Evolutionary conservation across 2,888 invertebrate species (phyloP).

Genomic region (Bhutanitis thaidina): DNA sequence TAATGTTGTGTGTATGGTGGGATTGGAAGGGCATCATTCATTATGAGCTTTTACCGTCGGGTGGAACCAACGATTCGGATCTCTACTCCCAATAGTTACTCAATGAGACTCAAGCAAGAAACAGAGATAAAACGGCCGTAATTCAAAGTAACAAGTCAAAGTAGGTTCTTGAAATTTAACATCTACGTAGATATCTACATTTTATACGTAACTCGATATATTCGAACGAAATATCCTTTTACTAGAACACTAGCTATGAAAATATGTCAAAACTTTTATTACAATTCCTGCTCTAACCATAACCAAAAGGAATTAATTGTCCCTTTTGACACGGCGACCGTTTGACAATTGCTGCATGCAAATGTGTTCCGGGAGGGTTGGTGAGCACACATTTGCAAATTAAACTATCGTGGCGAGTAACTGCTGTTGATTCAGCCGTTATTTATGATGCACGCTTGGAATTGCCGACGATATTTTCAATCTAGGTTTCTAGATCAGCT

Average conservation of each 20-base stretch:
- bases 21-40: too few relatives aligned
- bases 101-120: too few relatives aligned
- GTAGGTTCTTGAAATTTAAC: too few relatives aligned
- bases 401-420: constrained; percentile 15
- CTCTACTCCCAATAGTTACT: too few relatives aligned
- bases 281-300: neutral
- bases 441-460: constrained; percentile 14
- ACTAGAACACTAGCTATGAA: neutral
- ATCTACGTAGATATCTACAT: too few relatives aligned
- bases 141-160: too few relatives aligned
- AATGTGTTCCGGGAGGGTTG: constrained; percentile 1
- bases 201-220: neutral
- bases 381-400: constrained; percentile 20
- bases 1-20: too few relatives aligned
- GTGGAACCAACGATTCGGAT: too few relatives aligned
- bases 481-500: constrained; percentile 10
- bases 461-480: constrained; percentile 6
- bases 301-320: constrained; percentile 21
- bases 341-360: constrained; percentile 9
- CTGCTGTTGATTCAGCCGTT: constrained; percentile 13
- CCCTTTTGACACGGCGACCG: constrained; percentile 5
- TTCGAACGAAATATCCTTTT: too few relatives aligned
- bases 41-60: too few relatives aligned
- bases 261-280: neutral
- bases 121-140: too few relatives aligned